Conservation (phyloP, 2,113 vertebrate species). For the Tonatia bakeri region DNA sequence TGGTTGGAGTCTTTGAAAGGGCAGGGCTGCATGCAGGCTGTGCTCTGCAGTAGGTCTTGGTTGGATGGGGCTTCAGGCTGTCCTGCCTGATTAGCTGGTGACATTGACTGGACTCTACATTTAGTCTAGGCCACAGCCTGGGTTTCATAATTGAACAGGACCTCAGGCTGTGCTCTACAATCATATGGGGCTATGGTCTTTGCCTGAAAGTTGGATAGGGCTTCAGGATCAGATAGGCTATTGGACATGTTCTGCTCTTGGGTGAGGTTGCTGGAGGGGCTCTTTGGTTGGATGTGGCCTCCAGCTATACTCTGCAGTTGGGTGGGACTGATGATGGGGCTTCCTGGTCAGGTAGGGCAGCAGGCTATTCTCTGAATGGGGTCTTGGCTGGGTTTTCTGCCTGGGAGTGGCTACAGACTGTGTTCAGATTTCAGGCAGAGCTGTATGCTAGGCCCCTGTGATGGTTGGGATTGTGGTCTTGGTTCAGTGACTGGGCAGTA, state of each 20-base stretch:
- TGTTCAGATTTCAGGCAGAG: neutral
- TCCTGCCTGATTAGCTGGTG: neutral
- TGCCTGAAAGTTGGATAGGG: neutral
- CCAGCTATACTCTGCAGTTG: neutral
- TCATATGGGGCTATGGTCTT: neutral
- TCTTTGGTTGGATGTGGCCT: neutral
- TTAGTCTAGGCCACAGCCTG: neutral
- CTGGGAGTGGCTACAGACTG: neutral
- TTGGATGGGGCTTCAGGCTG: neutral
- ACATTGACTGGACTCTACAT: neutral
- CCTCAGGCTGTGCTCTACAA: neutral
- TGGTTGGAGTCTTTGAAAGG: neutral
- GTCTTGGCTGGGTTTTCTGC: neutral
- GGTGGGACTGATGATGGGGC: neutral
- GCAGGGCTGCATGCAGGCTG: neutral
- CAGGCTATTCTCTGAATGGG: neutral
- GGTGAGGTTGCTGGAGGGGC: neutral
- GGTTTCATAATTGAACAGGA: neutral
- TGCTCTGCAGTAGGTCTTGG: neutral
- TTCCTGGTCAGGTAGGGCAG: neutral
- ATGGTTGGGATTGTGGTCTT: neutral
- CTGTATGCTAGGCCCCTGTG: accelerated
- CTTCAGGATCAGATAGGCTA: neutral
- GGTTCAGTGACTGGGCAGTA: neutral
- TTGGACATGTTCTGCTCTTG: neutral